Percentiles rank a stretch among this genome's conserved stretches.
phyloP scores from a whole-genome alignment of 2,888 invertebrate genomes.

The Drosophila aldrichi region DNA sequence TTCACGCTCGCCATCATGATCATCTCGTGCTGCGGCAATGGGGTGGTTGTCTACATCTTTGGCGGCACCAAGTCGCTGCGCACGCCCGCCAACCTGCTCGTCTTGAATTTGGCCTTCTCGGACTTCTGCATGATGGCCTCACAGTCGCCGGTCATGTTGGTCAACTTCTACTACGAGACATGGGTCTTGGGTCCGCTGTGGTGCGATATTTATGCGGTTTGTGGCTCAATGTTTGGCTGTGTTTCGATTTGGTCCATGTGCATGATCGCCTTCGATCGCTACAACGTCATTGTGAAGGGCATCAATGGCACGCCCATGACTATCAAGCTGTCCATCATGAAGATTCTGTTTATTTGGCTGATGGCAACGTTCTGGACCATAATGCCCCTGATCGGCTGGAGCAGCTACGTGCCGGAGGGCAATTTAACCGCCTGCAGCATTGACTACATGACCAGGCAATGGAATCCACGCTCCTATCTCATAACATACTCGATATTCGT shows the following conservation, averaged over 20 bases:
- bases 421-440: constrained; percentile 98
- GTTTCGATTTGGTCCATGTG: constrained; percentile 97
- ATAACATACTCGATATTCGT: constrained; percentile 91
- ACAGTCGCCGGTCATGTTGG: constrained; percentile 84
- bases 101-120: constrained; percentile 96
- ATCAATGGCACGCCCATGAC: constrained; percentile 94
- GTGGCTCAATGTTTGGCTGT: constrained; percentile 95
- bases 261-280: constrained; percentile 95
- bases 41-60: constrained; percentile 85
- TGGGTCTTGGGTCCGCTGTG: constrained; percentile 88
- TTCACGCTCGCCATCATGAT: constrained; percentile 90
- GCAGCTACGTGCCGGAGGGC: constrained; percentile 95
- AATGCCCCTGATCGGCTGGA: constrained; percentile 95
- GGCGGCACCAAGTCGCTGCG: constrained; percentile 87
- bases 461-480: constrained; percentile 92
- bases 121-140: constrained; percentile 93
- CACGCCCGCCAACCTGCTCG: constrained; percentile 95
- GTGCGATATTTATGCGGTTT: constrained; percentile 94
- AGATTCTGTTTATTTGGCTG: constrained; percentile 92
- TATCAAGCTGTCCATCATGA: constrained; percentile 91
- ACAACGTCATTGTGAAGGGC: constrained; percentile 97
- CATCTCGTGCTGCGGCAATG: constrained; percentile 84
- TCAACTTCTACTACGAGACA: constrained; percentile 84
- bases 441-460: constrained; percentile 91
- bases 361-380: constrained; percentile 92